phyloP scores from a whole-genome alignment of 2,888 invertebrate genomes.

The Anagyrus pseudococci region DNA sequence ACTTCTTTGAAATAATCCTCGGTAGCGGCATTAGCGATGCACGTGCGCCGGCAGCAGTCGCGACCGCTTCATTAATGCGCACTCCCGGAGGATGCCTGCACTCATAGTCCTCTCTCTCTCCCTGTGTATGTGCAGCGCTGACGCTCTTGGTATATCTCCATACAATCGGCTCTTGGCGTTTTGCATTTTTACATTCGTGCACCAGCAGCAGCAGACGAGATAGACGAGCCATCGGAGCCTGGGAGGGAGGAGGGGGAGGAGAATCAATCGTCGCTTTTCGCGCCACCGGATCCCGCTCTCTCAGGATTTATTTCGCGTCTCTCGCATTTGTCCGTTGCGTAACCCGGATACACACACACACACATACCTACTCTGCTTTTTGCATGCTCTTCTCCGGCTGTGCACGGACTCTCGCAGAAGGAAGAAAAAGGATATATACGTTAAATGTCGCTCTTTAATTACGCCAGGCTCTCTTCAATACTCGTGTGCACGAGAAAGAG shows the following conservation, averaged over 20 bases:
- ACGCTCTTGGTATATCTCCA: slow-evolving; percentile 26
- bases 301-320: slow-evolving; percentile 31
- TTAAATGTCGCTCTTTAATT: too few relatives aligned
- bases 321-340: too few relatives aligned
- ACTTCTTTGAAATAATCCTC: slow-evolving; percentile 29
- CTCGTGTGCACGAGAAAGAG: too few relatives aligned
- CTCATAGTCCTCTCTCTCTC: slow-evolving; percentile 5
- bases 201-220: not conserved
- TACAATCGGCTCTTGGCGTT: slow-evolving; percentile 29
- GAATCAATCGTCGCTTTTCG: slow-evolving; percentile 16
- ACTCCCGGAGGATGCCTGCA: slow-evolving; percentile 13
- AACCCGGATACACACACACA: not conserved
- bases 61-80: slow-evolving; percentile 31
- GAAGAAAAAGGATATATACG: too few relatives aligned
- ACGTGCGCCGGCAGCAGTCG: not conserved
- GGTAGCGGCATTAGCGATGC: slow-evolving; percentile 17
- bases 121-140: slow-evolving; percentile 25
- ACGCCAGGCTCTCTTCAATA: too few relatives aligned
- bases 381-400: too few relatives aligned
- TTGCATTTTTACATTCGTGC: slow-evolving; percentile 28
- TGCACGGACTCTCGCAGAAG: too few relatives aligned
- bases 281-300: too few relatives aligned
- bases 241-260: not conserved
- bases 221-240: not conserved
- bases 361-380: too few relatives aligned